A percentile compares a stretch with the other conserved stretches of the same genome.
These are phyloP conservation scores for Apodemia duryi DNA, from an alignment of 2,888 invertebrate genomes.

Conservation along the genomic window DNA sequence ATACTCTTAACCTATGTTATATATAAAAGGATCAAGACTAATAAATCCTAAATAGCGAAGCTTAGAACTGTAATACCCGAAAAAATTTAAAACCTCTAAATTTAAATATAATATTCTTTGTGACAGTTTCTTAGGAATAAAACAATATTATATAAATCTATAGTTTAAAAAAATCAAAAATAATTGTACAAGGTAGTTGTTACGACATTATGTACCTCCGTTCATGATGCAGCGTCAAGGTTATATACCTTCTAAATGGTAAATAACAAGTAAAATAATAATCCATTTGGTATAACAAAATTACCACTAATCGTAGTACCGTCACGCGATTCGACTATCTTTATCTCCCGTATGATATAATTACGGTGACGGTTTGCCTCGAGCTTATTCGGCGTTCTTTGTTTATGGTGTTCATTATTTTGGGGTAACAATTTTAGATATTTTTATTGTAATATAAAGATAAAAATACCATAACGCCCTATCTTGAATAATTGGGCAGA, in stretches of 20 bases:
- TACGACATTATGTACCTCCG: background rate
- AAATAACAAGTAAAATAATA: conserved; percentile 40
- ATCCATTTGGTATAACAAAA: conserved; percentile 54
- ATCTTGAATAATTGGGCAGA: no score
- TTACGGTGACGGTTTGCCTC: conserved; percentile 44
- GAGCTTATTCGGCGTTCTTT: conserved; percentile 59
- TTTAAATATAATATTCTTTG: no score
- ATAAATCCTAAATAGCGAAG: background rate
- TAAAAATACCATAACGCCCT: no score
- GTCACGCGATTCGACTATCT: conserved; percentile 76
- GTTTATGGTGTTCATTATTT: conserved; percentile 29
- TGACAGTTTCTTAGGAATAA: no score
- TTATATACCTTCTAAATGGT: conserved; percentile 27
- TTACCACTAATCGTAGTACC: conserved; percentile 57
- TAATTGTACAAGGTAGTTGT: background rate
- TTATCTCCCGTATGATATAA: conserved; percentile 56
- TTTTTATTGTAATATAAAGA: background rate
- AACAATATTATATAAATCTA: background rate
- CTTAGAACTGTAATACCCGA: no score
- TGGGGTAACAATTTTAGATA: conserved; percentile 24
- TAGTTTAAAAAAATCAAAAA: background rate
- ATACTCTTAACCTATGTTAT: background rate
- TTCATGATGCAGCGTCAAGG: conserved; percentile 19
- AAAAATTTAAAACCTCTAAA: no score
- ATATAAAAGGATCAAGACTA: background rate